Conservation (phyloP, 2,113 vertebrate species). For the Paraplagusia blochii region DNA sequence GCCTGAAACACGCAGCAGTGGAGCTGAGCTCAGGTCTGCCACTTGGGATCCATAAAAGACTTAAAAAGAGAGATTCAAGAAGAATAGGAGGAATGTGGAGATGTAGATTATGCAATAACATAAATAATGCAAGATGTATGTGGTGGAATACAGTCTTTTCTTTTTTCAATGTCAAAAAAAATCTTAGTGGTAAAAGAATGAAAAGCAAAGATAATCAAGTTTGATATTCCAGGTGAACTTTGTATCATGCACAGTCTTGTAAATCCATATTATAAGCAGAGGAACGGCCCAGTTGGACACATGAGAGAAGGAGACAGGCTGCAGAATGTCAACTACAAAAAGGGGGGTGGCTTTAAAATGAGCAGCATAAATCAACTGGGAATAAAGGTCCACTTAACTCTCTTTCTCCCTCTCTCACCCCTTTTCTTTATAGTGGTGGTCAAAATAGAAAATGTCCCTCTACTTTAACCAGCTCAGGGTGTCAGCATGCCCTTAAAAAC, state of each 20-base stretch:
- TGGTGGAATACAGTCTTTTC: not conserved
- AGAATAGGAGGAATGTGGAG: conserved; percentile 12
- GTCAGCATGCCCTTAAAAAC: conserved; percentile 48
- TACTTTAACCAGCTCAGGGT: conserved; percentile 33
- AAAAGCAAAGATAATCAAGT: not conserved
- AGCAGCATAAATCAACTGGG: conserved; percentile 14
- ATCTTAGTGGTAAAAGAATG: not conserved
- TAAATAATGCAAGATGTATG: conserved; percentile 37
- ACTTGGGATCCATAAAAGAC: conserved; percentile 9
- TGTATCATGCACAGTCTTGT: not conserved
- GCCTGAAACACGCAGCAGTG: conserved; percentile 10
- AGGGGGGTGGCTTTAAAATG: not conserved
- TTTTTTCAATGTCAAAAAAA: not conserved
- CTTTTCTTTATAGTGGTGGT: not conserved
- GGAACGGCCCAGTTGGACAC: not conserved
- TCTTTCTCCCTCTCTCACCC: not conserved
- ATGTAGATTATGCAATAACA: conserved; percentile 17
- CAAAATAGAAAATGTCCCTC: conserved; percentile 13
- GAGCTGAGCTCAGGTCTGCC: conserved; percentile 23
- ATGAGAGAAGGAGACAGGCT: not conserved
- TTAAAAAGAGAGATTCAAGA: not conserved
- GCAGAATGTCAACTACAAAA: too few species aligned
- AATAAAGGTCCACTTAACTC: conserved; percentile 20
- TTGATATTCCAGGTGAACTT: too few species aligned
- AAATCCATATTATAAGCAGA: not conserved